Evolutionary conservation across 2,888 invertebrate species (phyloP).

Genomic region (Abscondita cerata): DNA sequence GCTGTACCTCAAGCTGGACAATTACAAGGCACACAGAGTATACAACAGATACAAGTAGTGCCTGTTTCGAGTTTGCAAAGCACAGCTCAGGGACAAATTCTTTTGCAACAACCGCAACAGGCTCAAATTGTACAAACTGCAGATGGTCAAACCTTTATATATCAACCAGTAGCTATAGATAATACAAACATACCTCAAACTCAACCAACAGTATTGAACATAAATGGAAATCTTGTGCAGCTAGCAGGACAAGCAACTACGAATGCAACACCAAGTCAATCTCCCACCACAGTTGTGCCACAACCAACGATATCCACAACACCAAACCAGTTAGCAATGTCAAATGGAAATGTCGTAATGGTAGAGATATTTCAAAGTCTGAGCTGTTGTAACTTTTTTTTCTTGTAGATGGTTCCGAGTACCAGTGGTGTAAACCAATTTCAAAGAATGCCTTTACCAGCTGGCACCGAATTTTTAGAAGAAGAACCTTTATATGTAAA

Average conservation of each 20-base stretch:
- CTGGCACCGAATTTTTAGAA: slow-evolving; percentile 71
- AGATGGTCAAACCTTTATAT: slow-evolving; percentile 92
- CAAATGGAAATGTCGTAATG: slow-evolving; percentile 79
- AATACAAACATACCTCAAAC: slow-evolving; percentile 63
- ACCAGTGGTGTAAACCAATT: slow-evolving; percentile 61
- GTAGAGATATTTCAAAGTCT: slow-evolving; percentile 58
- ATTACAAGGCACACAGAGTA: slow-evolving; percentile 68
- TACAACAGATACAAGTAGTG: slow-evolving; percentile 77
- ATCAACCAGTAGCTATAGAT: slow-evolving; percentile 77
- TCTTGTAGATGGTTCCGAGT: slow-evolving; percentile 64
- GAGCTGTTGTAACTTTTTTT: slow-evolving; percentile 15
- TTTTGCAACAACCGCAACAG: slow-evolving; percentile 69
- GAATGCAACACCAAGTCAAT: slow-evolving; percentile 50
- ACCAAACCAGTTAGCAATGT: slow-evolving; percentile 63
- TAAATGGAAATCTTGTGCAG: slow-evolving; percentile 81
- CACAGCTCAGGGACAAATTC: slow-evolving; percentile 64
- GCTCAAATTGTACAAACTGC: slow-evolving; percentile 89
- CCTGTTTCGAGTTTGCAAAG: slow-evolving; percentile 72
- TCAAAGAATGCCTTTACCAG: slow-evolving; percentile 67
- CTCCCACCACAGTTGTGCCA: slow-evolving; percentile 58
- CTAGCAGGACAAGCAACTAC: slow-evolving; percentile 57
- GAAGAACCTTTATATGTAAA: slow-evolving; percentile 98
- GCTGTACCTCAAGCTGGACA: slow-evolving; percentile 67
- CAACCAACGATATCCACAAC: slow-evolving; percentile 59
- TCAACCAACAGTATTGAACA: slow-evolving; percentile 75